Conservation (phyloP, 1,140 invertebrate genomes). For the Apis florea region DNA sequence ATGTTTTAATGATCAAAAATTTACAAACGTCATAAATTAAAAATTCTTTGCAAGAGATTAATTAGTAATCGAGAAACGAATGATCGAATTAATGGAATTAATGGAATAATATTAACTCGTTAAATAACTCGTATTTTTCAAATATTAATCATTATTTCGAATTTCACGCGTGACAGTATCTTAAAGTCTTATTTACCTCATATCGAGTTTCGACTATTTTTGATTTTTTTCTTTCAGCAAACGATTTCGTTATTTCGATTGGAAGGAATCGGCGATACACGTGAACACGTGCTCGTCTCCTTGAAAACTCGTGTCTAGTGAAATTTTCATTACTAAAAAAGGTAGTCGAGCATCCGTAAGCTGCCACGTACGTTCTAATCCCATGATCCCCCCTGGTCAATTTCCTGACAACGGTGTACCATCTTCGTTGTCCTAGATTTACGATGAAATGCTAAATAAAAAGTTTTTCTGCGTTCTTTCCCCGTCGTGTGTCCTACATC, state of each 20-base stretch:
- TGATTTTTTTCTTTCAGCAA: too few species aligned
- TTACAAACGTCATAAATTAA: too few species aligned
- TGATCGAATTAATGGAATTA: too few species aligned
- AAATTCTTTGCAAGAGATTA: too few species aligned
- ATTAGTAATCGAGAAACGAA: too few species aligned
- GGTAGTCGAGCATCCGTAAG: not conserved
- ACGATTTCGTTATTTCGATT: not conserved
- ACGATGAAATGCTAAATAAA: not conserved
- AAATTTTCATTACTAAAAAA: conserved; percentile 23
- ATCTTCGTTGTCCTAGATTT: conserved; percentile 11
- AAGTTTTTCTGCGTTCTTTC: not conserved
- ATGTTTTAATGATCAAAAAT: too few species aligned
- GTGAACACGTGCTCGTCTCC: not conserved
- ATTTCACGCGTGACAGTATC: too few species aligned
- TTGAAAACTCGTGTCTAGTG: not conserved
- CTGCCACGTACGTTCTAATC: not conserved
- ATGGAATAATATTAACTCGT: too few species aligned
- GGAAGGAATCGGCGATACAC: not conserved
- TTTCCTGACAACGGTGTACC: not conserved
- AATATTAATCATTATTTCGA: too few species aligned
- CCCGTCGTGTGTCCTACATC: not conserved
- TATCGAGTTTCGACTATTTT: too few species aligned
- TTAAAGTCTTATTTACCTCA: too few species aligned
- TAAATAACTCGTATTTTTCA: too few species aligned
- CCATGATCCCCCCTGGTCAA: not conserved